phyloP scores from a whole-genome alignment of 2,888 invertebrate species.

The Thereva unica region DNA sequence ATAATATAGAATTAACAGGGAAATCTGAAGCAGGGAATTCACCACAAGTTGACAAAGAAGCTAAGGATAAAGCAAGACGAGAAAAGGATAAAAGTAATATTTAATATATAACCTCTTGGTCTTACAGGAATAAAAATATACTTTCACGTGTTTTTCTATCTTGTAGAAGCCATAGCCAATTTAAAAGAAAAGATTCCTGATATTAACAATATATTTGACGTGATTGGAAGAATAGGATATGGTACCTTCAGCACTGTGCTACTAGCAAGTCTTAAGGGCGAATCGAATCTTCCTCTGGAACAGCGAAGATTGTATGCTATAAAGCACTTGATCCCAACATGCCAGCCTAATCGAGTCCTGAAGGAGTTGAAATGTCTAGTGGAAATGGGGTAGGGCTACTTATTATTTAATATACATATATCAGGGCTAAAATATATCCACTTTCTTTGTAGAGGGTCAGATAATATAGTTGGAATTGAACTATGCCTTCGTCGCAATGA shows the following conservation, averaged over 20 bases:
- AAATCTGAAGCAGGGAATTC: slow-evolving; percentile 4
- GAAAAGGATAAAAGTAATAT: slow-evolving; percentile 30
- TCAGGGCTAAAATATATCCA: background rate
- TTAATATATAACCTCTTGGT: background rate
- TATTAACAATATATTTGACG: slow-evolving; percentile 66
- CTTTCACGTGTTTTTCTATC: background rate
- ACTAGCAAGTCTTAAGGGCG: slow-evolving; percentile 66
- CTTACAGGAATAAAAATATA: background rate
- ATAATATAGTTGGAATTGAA: slow-evolving; percentile 81
- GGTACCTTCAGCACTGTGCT: slow-evolving; percentile 89
- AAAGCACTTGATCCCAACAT: slow-evolving; percentile 85
- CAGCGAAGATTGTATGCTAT: slow-evolving; percentile 73
- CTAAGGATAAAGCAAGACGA: background rate
- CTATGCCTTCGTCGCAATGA: slow-evolving; percentile 76
- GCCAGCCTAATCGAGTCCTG: slow-evolving; percentile 79
- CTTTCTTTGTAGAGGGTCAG: slow-evolving; percentile 65
- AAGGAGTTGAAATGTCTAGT: slow-evolving; percentile 80
- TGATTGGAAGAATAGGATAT: slow-evolving; percentile 75
- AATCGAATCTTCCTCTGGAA: slow-evolving; percentile 58
- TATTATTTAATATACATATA: slow-evolving; percentile 22
- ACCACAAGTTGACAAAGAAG: slow-evolving; percentile 6
- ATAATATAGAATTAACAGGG: background rate
- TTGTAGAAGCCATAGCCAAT: slow-evolving; percentile 52
- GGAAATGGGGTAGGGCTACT: slow-evolving; percentile 68
- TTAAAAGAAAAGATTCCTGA: slow-evolving; percentile 62